Base-by-base conservation (phyloP, 1,140 invertebrate species). In the Zaprionus camerounensis region DNA sequence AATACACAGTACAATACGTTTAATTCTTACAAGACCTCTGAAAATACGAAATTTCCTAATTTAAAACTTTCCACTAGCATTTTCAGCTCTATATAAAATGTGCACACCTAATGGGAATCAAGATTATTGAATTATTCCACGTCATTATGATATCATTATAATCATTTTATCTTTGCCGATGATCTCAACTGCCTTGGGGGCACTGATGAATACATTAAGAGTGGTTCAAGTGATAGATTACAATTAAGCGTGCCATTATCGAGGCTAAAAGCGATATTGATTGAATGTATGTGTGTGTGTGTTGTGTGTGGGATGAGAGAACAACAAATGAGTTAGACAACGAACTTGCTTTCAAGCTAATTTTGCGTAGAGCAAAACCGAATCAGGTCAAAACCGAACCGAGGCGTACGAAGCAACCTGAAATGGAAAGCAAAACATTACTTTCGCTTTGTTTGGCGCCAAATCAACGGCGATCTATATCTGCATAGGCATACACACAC, bases 371-470 rank as follows among this genome's bases (percentile, higher is more conserved):
- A 51, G 46, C 44, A 77, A 62, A 87, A 77, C 44, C 53, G 59
- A 86, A 86, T 86, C 77, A 78, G 83, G 84, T 87, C 83, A 79
- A 72, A 66, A 66, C 36, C 49, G 34, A 22, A 44, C 31, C 56
- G 38, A 17, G 26, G 53, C 59, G 79, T 34, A 71, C 76, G 46
- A 55, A 68, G 78, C 70, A 55, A 76, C 65, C 81, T 83, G 83
- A 88, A 87, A 87, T 87, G 83, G 83, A 87, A 87, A 87, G 83
- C 81, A 78, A 70, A 83, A 78, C 80, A 75, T 72, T 80, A 83
- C 83, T 87, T 87, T 83, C 83, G 83, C 84, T 87, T 78, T 62
- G 81, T 67, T 80, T 64, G 63, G 69, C 68, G 51, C 63, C 65
- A 71, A 65, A 36, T 49, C 55, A 63, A 61, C 20, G 6, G 5